Evolutionary conservation across 2,888 invertebrate species (phyloP).

Genomic region (Spisula solida): DNA sequence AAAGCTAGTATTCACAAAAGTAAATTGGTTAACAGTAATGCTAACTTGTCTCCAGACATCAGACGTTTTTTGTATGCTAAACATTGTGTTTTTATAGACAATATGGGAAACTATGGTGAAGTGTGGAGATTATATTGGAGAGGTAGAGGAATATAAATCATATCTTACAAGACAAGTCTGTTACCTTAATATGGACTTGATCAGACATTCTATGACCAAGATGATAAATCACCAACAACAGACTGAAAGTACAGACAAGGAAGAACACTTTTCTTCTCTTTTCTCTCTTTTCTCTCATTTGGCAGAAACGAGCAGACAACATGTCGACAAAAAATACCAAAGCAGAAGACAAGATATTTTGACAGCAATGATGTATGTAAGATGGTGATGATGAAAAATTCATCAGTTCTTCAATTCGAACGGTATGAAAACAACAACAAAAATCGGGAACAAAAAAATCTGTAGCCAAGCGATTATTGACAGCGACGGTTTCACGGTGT

Average conservation of each 20-base stretch:
- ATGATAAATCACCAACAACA: not conserved
- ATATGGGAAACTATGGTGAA: not conserved
- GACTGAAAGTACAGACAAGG: not conserved
- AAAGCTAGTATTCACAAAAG: too few species aligned
- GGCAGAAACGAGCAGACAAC: conserved; percentile 3
- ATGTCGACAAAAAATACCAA: not conserved
- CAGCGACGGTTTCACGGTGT: not conserved
- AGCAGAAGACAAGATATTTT: not conserved
- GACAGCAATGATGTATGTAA: conserved; percentile 20
- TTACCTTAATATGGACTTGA: conserved; percentile 4
- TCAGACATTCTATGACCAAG: not conserved
- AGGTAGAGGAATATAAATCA: not conserved
- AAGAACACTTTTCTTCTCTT: not conserved
- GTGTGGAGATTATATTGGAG: not conserved
- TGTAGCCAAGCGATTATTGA: not conserved
- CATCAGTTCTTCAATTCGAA: not conserved
- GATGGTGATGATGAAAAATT: not conserved
- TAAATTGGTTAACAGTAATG: too few species aligned
- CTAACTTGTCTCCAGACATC: not conserved
- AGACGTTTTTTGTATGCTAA: not conserved
- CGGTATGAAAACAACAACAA: not conserved
- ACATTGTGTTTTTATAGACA: not conserved
- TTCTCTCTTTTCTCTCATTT: not conserved
- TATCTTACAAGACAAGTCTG: not conserved
- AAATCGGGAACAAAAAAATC: not conserved